Base-by-base conservation (phyloP, 2,888 invertebrate species). In the Tetragonula carbonaria region DNA sequence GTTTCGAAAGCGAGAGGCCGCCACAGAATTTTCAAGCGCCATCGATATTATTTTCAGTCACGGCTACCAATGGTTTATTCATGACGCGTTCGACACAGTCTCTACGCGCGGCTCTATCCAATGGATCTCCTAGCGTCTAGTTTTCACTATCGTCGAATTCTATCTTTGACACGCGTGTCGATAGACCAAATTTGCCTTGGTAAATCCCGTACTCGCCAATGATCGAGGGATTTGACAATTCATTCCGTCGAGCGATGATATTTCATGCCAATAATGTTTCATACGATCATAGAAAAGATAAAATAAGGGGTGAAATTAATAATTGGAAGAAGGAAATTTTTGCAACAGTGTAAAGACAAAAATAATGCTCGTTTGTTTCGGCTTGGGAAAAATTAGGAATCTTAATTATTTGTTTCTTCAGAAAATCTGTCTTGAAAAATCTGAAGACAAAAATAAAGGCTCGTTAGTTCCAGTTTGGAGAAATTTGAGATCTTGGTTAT, bases 41-140 rank as follows among this genome's bases (percentile, higher is more conserved):
- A 16, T 21, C 11, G 23, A 81, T 73, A 68, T 68, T 80, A 80
- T 80, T 82, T 74, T 68, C 80, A 68, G 68, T 73, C 78, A 55
- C 62, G 70, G 18, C 70, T 50, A 16, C 0, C 23, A 4, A 82
- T 80, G 73, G 68, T 80, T 82, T 82, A 82, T 82, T 82, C 81
- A 80, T 80, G 68, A 80, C 73, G 38, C 80, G 68, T 80, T 45
- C 62, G 70, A 65, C 63, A 71, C 57, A 66, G 65, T 78, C 70
- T 50, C 74, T 74, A 18, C 21, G 16, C 59, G 16, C n/a, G 33
- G 1, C 1, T 73, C 16, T 21, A 73, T 73, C 28, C 4, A 2
- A 50, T 18, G 5, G 5, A 72, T 62, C 62, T 62, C 16, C 16
- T 13, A 28, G 33, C 23, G 14, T 2, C 2, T 21, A 38, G n/a